Percentiles rank a stretch among this genome's conserved stretches.
Conservation (phyloP, 2,888 invertebrate genomes). For the Tyria jacobaeae region DNA sequence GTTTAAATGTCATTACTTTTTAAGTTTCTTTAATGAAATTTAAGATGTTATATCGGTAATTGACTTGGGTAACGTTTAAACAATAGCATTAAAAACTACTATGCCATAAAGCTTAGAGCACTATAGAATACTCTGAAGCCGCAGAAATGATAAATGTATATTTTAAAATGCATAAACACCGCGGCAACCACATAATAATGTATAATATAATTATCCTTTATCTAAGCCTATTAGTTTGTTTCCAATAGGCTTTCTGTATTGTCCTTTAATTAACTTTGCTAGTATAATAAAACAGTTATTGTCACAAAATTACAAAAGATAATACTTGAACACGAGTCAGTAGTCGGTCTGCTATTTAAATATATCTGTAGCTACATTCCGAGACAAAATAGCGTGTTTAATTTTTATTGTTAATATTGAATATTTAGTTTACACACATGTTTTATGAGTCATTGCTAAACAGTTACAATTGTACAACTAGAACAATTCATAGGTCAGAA, state of each 20-base stretch:
- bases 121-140: background rate
- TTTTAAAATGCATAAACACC: slow-evolving; percentile 16
- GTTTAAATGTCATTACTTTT: too few relatives aligned
- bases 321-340: slow-evolving; percentile 15
- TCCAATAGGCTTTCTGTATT: slow-evolving; percentile 25
- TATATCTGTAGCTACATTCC: slow-evolving; percentile 5
- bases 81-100: too few relatives aligned
- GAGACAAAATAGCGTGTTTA: slow-evolving; percentile 25
- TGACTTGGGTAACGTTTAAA: too few relatives aligned
- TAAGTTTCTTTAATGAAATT: too few relatives aligned
- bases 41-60: too few relatives aligned
- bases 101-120: too few relatives aligned
- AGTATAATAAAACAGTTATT: slow-evolving; percentile 22
- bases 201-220: slow-evolving; percentile 19
- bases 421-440: slow-evolving; percentile 27
- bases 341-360: slow-evolving; percentile 14
- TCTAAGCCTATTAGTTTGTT: slow-evolving; percentile 17
- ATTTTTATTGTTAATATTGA: slow-evolving; percentile 40
- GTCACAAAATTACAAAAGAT: slow-evolving; percentile 18
- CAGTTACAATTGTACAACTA: slow-evolving; percentile 27
- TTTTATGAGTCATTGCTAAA: slow-evolving; percentile 40
- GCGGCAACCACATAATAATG: slow-evolving; percentile 26
- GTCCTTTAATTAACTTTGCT: slow-evolving; percentile 35
- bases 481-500: slow-evolving; percentile 5
- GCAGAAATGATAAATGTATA: background rate